These are phyloP conservation scores for Acleris holmiana DNA, from an alignment of 2,888 invertebrate species.

Conservation along the genomic window DNA sequence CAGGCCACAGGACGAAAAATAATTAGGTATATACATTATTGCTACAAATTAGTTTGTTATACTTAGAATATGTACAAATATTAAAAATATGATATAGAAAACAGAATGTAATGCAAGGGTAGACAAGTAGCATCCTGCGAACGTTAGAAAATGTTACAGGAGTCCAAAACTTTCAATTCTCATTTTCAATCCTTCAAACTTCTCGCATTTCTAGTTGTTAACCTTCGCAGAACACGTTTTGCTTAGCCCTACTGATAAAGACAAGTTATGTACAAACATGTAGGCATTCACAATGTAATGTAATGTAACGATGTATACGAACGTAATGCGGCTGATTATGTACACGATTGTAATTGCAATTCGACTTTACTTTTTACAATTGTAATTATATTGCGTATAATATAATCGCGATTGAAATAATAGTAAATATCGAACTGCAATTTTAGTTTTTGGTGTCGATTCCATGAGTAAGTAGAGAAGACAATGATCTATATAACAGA, in stretches of 20 bases:
- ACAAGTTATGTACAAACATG: constrained; percentile 30
- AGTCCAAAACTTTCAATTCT: no score
- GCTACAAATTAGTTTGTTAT: no score
- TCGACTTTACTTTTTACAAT: constrained; percentile 3
- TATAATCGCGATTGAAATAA: background rate
- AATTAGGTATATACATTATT: no score
- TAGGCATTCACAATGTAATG: constrained; percentile 32
- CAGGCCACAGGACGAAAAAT: no score
- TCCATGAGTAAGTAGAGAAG: constrained; percentile 32
- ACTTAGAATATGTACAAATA: no score
- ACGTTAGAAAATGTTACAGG: no score
- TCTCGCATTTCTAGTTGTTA: no score
- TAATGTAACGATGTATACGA: constrained; percentile 17
- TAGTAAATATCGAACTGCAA: constrained; percentile 18
- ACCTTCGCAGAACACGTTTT: background rate
- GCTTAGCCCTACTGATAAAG: constrained; percentile 3
- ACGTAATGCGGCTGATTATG: constrained; percentile 26
- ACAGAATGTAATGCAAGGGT: no score
- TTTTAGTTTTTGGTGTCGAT: constrained; percentile 9
- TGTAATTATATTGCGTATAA: background rate
- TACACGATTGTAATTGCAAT: constrained; percentile 34
- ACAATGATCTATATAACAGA: constrained; percentile 40
- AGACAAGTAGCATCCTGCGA: no score
- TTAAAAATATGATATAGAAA: no score
- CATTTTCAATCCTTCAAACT: no score